Conservation (phyloP, 2,113 vertebrate genomes). For the Pterophyllum scalare region DNA sequence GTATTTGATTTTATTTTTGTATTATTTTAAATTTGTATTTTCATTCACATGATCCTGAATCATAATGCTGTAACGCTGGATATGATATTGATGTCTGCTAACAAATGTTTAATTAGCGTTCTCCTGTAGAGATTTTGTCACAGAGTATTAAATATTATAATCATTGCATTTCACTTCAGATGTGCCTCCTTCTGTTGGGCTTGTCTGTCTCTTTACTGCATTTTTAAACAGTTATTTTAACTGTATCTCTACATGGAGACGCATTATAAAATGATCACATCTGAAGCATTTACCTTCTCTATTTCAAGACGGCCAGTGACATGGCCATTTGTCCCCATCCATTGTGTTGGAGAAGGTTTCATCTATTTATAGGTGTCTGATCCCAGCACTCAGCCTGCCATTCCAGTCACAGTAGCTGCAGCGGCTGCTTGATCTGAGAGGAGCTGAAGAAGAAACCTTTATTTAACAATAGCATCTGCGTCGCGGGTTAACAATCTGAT, state of each 20-base stretch:
- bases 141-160: conserved; percentile 80
- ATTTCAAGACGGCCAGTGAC: conserved; percentile 26
- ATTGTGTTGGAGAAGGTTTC: conserved; percentile 47
- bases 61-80: conserved; percentile 73
- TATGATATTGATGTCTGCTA: conserved; percentile 81
- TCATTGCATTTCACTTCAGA: conserved; percentile 59
- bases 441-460: conserved; percentile 41
- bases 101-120: conserved; percentile 76
- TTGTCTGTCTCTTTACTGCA: neutral
- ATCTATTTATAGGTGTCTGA: conserved; percentile 74
- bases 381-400: conserved; percentile 37
- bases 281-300: neutral
- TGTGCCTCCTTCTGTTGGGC: conserved; percentile 20
- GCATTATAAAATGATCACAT: neutral
- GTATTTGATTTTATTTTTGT: conserved; percentile 46
- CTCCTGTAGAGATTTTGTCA: conserved; percentile 76
- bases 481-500: conserved; percentile 28
- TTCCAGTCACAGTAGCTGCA: conserved; percentile 61
- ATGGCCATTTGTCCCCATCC: conserved; percentile 58
- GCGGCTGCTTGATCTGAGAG: conserved; percentile 68
- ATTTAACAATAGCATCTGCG: conserved; percentile 47
- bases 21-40: conserved; percentile 36
- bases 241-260: neutral
- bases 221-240: neutral
- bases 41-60: conserved; percentile 62